Evolutionary conservation across 2,113 vertebrate species (phyloP).

Genomic region (Myiozetetes cayanensis): DNA sequence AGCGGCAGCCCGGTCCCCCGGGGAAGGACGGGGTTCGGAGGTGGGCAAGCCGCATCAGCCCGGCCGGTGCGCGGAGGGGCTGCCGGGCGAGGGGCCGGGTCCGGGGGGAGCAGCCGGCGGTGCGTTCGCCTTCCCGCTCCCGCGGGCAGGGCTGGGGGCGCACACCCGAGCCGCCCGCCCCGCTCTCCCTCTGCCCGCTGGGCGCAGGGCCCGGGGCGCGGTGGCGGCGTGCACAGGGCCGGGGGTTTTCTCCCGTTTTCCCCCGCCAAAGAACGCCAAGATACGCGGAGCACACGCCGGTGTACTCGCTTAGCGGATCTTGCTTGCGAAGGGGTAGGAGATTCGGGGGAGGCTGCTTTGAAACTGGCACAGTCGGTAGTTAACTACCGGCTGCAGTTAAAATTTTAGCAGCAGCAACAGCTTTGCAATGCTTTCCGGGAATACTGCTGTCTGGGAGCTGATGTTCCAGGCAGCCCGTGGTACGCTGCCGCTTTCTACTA

Average conservation of each 20-base stretch:
- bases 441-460: neutral
- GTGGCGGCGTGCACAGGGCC: neutral
- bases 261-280: neutral
- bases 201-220: neutral
- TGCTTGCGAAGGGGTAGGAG: neutral
- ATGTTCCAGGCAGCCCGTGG: neutral
- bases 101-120: neutral
- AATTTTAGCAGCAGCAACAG: slow-evolving; percentile 15
- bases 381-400: neutral
- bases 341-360: neutral
- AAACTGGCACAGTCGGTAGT: neutral
- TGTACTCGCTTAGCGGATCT: neutral
- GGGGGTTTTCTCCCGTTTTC: neutral
- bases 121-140: neutral
- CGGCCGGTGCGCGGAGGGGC: neutral
- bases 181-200: no score
- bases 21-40: neutral
- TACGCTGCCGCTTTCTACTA: neutral
- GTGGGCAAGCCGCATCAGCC: neutral
- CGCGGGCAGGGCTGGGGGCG: neutral
- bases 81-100: neutral
- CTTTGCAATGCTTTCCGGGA: neutral
- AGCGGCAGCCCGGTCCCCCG: neutral
- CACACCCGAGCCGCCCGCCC: neutral
- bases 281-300: neutral